phyloP scores from a whole-genome alignment of 2,888 invertebrate species.

The Craniophora ligustri region DNA sequence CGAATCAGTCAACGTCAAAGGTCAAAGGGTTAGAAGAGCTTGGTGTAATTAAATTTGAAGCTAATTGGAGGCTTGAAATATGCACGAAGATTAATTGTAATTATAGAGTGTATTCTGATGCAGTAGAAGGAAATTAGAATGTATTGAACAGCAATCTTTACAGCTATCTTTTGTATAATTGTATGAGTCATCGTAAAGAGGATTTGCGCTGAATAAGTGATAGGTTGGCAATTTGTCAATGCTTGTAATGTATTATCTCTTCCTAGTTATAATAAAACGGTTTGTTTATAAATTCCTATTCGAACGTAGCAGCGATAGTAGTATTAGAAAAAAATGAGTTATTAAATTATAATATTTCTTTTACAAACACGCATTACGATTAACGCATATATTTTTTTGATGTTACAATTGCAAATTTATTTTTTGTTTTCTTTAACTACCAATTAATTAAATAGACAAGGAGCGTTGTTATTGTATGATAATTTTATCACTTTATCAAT shows the following conservation, averaged over 20 bases:
- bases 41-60: constrained; percentile 55
- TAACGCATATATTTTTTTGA: too few species aligned
- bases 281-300: too few species aligned
- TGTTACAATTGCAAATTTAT: too few species aligned
- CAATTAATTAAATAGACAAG: too few species aligned
- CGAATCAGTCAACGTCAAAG: constrained; percentile 69
- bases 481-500: too few species aligned
- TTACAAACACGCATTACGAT: too few species aligned
- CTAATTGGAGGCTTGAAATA: constrained; percentile 45
- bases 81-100: constrained; percentile 48
- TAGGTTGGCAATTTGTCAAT: constrained; percentile 25
- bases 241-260: constrained; percentile 9
- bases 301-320: too few species aligned
- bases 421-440: too few species aligned
- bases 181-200: constrained; percentile 15
- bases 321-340: too few species aligned
- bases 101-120: constrained; percentile 24
- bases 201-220: constrained; percentile 12
- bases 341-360: too few species aligned
- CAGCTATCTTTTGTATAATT: constrained; percentile 10
- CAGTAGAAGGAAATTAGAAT: constrained; percentile 13
- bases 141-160: too few species aligned
- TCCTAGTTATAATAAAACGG: constrained; percentile 12
- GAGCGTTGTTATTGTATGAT: too few species aligned
- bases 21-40: constrained; percentile 56